These are phyloP conservation scores for Brotula barbata DNA, from an alignment of 2,797 vertebrate species.

Conservation along the genomic window DNA sequence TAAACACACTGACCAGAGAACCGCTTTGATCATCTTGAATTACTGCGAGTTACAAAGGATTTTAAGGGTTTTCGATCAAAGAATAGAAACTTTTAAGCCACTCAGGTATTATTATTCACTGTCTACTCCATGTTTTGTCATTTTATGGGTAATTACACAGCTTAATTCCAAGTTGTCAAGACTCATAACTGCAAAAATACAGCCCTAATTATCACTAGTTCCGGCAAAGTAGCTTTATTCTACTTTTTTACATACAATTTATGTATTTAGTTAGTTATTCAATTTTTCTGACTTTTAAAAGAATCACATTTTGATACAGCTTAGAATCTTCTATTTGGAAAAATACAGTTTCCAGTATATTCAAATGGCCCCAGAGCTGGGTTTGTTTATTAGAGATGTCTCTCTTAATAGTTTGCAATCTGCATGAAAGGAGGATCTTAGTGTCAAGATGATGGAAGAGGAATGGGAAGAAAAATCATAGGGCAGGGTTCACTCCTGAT, in stretches of 20 bases:
- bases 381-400: slow-evolving; percentile 40
- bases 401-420: slow-evolving; percentile 47
- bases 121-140: no score
- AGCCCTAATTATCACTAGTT: no score
- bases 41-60: no score
- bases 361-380: slow-evolving; percentile 23
- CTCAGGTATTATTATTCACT: no score
- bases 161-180: no score
- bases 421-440: slow-evolving; percentile 32
- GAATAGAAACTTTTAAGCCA: no score
- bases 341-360: no score
- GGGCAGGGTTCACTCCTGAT: slow-evolving; percentile 31
- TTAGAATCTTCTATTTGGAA: background rate
- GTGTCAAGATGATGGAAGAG: slow-evolving; percentile 45
- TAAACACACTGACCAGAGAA: no score
- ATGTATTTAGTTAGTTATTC: slow-evolving; percentile 23
- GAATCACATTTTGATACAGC: slow-evolving; percentile 6
- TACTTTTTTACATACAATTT: slow-evolving; percentile 2
- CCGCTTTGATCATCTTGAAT: no score
- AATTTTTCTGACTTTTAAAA: slow-evolving; percentile 14
- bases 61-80: no score
- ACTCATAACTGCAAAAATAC: no score
- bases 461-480: slow-evolving; percentile 20
- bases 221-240: slow-evolving; percentile 2
- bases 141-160: no score